Evolutionary conservation across 2,888 invertebrate species (phyloP), one percentile per base, ranked within the genome.

Genomic region (Opisthograptis luteolata): DNA sequence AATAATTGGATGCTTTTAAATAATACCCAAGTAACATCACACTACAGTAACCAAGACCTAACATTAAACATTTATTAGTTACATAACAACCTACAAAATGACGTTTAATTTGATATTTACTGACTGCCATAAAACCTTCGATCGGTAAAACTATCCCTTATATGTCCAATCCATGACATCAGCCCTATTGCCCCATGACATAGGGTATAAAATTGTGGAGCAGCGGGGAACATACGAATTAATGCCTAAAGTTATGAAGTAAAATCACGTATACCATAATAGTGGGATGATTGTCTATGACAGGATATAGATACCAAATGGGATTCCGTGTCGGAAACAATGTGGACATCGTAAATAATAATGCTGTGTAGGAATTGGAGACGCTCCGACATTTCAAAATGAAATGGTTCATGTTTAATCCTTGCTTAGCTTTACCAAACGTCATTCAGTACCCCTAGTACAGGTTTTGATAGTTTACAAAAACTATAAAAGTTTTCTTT

Each of bases 31-130:
- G 49, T 44, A 44, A 45, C 30, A 24, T 45, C 39, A 49, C 43
- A 43, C 49, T 36, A 19, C 15, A 30, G 34, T 36, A 43, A 45
- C 40, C 50, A 30, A 24, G 40, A 2, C 34, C 24, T 25, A n/a
- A 35, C 35, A 51, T 51, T 51, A 51, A 51, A 50, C 40, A 51
- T 51, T 45, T 50, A 51, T 51, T 51, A 44, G 30, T 28, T 39
- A 19, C 40, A 44, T 50, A 50, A 51, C 44, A 36, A 36, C 50
- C 50, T 34, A 51, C 50, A 51, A 51, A 51, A 51, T 51, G 40
- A 41, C 31, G 40, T 35, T 51, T 51, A 51, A 45, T 50, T 50
- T 19, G 31, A 50, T 50, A 44, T 50, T 44, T 49, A 49, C 50
- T 17, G 39, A 35, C 30, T 45, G 40, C 45, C 50, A 40, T 51